These are phyloP conservation scores for Amazona ochrocephala DNA, from an alignment of 2,797 vertebrate genomes.

Conservation along the genomic window DNA sequence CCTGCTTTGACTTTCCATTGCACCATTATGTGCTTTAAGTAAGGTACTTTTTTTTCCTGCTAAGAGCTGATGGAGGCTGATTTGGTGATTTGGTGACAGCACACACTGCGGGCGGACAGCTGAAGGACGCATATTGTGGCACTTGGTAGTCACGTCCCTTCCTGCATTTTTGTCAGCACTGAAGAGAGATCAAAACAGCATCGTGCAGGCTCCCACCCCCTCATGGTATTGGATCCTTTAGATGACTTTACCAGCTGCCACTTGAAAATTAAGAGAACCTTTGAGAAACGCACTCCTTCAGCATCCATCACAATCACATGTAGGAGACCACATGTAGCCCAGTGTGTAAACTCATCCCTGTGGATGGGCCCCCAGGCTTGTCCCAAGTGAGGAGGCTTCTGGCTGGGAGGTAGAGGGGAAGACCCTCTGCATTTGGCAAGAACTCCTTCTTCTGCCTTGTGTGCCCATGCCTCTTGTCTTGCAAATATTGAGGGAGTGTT, in stretches of 20 bases:
- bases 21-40: conserved; percentile 5
- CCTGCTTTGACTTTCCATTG: conserved; percentile 12
- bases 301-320: not conserved
- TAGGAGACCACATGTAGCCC: not conserved
- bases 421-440: not conserved
- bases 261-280: not conserved
- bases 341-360: not conserved
- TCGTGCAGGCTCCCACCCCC: not conserved
- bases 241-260: not conserved
- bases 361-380: not conserved
- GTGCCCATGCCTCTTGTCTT: not conserved
- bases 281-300: not conserved
- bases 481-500: not conserved
- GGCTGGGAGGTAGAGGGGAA: not conserved
- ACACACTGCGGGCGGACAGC: not conserved
- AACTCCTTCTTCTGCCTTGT: not conserved
- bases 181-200: not conserved
- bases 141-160: not conserved
- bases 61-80: not conserved
- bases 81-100: not conserved
- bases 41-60: not conserved
- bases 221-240: not conserved
- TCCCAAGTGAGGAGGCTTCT: not conserved
- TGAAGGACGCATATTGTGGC: not conserved
- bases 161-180: not conserved